phyloP scores from a whole-genome alignment of 2,797 vertebrate genomes.

The Anas bahamensis region DNA sequence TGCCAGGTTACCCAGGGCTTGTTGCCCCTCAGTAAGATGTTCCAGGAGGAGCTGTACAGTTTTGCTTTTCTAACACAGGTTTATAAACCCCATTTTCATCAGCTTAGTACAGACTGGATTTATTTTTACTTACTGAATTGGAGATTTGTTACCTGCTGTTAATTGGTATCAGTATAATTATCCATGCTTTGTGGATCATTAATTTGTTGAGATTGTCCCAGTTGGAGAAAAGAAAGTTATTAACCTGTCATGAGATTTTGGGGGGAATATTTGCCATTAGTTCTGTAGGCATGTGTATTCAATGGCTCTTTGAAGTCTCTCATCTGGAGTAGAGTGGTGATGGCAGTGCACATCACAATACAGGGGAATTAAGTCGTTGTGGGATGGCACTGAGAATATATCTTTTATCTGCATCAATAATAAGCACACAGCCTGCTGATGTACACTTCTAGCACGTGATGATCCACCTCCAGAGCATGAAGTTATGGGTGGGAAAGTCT shows the following conservation, averaged over 20 bases:
- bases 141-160: not conserved
- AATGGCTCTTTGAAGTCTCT: not conserved
- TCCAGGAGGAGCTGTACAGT: not conserved
- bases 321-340: not conserved
- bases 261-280: not conserved
- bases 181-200: not conserved
- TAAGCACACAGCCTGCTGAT: accelerated
- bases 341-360: not conserved
- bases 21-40: not conserved
- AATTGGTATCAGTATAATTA: not conserved
- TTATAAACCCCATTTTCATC: not conserved
- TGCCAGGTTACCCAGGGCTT: not conserved
- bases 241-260: not conserved
- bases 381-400: not conserved
- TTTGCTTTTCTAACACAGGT: not conserved
- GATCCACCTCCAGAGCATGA: not conserved
- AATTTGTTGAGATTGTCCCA: not conserved
- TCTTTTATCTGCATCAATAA: accelerated
- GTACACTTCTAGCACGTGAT: not conserved
- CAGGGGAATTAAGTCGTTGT: not conserved
- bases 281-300: not conserved
- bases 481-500: not conserved
- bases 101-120: too few relatives aligned
- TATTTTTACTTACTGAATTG: not conserved
- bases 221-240: not conserved